Evolutionary conservation across 2,797 vertebrate species (phyloP), one percentile per base, ranked within the genome.

Genomic region (Argya squamiceps): DNA sequence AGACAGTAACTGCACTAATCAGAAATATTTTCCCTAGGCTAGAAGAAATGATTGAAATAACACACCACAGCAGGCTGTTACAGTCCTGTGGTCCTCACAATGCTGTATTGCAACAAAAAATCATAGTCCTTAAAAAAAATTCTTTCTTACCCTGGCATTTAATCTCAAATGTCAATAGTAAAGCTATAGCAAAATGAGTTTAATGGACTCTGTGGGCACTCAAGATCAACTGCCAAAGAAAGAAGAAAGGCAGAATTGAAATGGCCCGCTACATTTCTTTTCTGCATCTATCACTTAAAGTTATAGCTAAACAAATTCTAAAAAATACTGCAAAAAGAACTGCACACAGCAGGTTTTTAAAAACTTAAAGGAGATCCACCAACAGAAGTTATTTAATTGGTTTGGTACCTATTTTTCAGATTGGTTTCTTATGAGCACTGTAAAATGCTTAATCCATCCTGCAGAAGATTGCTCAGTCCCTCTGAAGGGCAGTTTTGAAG

Each of bases 111-210:
- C 92, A 95, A 93, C 41, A 84, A 74, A 87, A 89, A 95, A 59
- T 67, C 59, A 81, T 6, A 63, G 41, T 23, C 19, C 44, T 88
- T 78, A 47, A 73, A 85, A 95, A 65, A 74, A 81, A 37, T 6
- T 34, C 9, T 69, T 88, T 94, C 70, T 46, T 80, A 84, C n/a
- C 10, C 24, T 76, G 70, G 52, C 74, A 94, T 96, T 94, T 95
- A 88, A 76, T 95, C 74, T 70, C 32, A 90, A 95, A 93, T 89
- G 63, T 90, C 89, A 88, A 41, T 49, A 88, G 53, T 65, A 93
- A 90, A 85, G 22, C 36, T 90, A 43, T n/a, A 63, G 62, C 52
- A 84, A 92, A 93, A 78, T 56, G 23, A 95, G 37, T 91, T 90
- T 87, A 93, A 86, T 84, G 84, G 88, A 41, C 52, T 89, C 53